Evolutionary conservation across 2,113 vertebrate genomes (phyloP).

Genomic region (Mixornis gularis): DNA sequence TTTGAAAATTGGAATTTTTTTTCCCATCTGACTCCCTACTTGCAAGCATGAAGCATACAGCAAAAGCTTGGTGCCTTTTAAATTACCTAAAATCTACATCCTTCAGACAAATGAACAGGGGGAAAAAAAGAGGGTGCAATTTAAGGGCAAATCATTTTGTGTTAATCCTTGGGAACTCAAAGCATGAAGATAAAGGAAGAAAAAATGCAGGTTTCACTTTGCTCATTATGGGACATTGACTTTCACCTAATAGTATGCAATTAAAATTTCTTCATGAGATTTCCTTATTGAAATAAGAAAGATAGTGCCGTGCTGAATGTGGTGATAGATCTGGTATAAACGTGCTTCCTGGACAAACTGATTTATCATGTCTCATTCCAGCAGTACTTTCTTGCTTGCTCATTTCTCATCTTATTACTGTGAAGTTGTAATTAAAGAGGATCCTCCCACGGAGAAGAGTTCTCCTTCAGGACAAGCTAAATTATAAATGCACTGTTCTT

Average conservation of each 20-base stretch:
- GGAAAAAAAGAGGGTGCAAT: constrained; percentile 18
- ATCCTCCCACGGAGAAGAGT: constrained; percentile 66
- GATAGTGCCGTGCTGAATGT: constrained; percentile 56
- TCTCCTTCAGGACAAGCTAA: constrained; percentile 67
- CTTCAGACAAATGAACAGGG: constrained; percentile 57
- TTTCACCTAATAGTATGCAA: constrained; percentile 75
- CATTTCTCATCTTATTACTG: constrained; percentile 80
- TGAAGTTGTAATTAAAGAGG: constrained; percentile 76
- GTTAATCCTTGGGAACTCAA: constrained; percentile 62
- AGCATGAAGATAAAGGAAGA: constrained; percentile 67
- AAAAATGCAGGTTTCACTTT: constrained; percentile 68
- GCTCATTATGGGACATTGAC: constrained; percentile 74
- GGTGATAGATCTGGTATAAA: constrained; percentile 71
- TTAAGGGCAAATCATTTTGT: constrained; percentile 64
- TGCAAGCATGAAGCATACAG: constrained; percentile 52
- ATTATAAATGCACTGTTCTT: constrained; percentile 66
- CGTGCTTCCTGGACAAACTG: constrained; percentile 71
- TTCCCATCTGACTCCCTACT: constrained; percentile 51
- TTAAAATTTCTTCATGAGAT: constrained; percentile 74
- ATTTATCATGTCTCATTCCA: constrained; percentile 76
- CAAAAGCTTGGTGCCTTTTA: constrained; percentile 46
- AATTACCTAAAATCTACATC: constrained; percentile 64
- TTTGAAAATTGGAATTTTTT: constrained; percentile 63
- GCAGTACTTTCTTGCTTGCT: constrained; percentile 65
- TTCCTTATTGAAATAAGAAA: constrained; percentile 72